A percentile compares a stretch with the other conserved stretches of the same genome.
phyloP scores from a whole-genome alignment of 1,140 invertebrate species.

The Steinernema feltiae region DNA sequence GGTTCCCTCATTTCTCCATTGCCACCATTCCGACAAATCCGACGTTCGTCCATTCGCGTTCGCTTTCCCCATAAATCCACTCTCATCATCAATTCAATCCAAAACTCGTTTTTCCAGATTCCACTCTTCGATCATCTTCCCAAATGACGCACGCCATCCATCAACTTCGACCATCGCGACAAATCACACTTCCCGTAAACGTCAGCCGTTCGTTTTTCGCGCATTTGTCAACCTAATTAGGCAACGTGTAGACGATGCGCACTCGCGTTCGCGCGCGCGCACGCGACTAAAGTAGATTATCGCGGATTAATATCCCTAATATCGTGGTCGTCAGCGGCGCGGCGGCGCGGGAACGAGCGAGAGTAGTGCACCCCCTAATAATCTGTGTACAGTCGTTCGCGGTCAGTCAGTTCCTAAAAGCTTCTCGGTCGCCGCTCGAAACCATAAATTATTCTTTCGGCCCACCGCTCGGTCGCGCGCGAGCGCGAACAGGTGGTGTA shows the following conservation, averaged over 20 bases:
- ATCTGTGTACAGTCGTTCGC: background rate
- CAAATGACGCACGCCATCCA: background rate
- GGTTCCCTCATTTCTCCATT: too few relatives aligned
- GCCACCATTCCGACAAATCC: too few relatives aligned
- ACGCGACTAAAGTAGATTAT: background rate
- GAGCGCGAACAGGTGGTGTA: conserved; percentile 12
- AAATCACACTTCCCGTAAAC: background rate
- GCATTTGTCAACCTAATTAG: conserved; percentile 11
- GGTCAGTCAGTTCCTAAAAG: background rate
- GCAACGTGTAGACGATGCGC: too few relatives aligned
- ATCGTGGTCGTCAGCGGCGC: background rate
- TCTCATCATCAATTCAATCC: background rate
- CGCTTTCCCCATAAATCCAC: too few relatives aligned
- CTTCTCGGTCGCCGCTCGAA: background rate
- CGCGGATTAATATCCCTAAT: conserved; percentile 3
- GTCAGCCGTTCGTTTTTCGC: background rate
- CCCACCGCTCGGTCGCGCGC: too few relatives aligned
- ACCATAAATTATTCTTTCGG: conserved; percentile 6
- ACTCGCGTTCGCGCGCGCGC: background rate
- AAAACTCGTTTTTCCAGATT: background rate
- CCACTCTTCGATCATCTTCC: background rate
- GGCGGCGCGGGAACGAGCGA: too few relatives aligned
- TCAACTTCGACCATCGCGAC: background rate
- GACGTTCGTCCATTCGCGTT: too few relatives aligned
- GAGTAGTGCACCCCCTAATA: too few relatives aligned